Evolutionary conservation across 2,888 invertebrate species (phyloP).

Genomic region (Drosophila diplacantha): DNA sequence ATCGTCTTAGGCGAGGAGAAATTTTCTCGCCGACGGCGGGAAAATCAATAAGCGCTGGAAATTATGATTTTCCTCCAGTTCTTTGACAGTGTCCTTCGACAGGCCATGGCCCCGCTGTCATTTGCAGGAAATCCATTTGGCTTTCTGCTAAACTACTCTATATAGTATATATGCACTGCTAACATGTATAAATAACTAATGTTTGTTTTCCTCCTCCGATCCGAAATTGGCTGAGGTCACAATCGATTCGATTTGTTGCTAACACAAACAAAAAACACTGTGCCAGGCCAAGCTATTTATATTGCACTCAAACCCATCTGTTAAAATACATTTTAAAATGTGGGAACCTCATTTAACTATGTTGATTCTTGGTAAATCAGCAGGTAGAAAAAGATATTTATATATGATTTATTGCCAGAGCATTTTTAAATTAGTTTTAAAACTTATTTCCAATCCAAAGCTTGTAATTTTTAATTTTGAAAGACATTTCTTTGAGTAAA

Average conservation of each 20-base stretch:
- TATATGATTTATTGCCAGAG: neutral
- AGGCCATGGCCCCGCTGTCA: constrained; percentile 26
- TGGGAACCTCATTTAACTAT: neutral
- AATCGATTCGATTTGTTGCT: constrained; percentile 31
- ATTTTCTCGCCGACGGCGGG: neutral
- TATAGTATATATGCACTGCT: constrained; percentile 16
- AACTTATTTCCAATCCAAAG: neutral
- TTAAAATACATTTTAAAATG: constrained; percentile 1
- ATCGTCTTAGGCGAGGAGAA: constrained; percentile 17
- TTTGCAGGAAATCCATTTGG: constrained; percentile 40
- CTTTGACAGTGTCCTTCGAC: constrained; percentile 24
- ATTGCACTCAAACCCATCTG: constrained; percentile 3
- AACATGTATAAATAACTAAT: constrained; percentile 24
- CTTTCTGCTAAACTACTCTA: constrained; percentile 5
- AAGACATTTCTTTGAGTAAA: neutral
- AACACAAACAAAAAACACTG: constrained; percentile 5
- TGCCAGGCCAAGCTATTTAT: constrained; percentile 7
- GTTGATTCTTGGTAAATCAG: no score
- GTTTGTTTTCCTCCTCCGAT: constrained; percentile 30
- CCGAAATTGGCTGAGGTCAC: constrained; percentile 28
- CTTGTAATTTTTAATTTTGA: neutral
- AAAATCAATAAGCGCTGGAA: constrained; percentile 36
- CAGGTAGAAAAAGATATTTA: neutral
- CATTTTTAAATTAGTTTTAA: neutral
- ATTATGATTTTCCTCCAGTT: constrained; percentile 33